Evolutionary conservation across 2,113 vertebrate species (phyloP).

Genomic region (Oxyruncus cristatus): DNA sequence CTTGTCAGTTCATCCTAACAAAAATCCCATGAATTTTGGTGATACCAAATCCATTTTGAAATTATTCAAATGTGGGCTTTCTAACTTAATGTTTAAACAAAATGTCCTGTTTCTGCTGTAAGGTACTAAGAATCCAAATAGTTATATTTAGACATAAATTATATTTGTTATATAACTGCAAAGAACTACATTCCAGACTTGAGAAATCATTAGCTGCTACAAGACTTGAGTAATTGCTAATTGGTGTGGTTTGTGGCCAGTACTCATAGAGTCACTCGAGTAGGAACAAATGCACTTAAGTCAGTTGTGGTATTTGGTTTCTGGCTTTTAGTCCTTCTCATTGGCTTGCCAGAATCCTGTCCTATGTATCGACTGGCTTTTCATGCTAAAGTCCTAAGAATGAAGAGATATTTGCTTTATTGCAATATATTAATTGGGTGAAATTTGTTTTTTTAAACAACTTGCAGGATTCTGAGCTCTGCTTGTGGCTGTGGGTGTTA

Average conservation of each 20-base stretch:
- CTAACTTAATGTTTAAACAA: not conserved
- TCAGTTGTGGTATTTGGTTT: not conserved
- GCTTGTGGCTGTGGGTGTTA: accelerated
- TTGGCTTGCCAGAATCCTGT: not conserved
- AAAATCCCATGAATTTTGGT: not conserved
- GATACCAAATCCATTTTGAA: not conserved
- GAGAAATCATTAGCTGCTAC: not conserved
- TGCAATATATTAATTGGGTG: not conserved
- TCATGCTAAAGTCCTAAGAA: not conserved
- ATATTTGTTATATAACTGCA: not conserved
- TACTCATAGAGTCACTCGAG: not conserved
- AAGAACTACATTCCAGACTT: not conserved
- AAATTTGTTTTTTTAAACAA: not conserved
- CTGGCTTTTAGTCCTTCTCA: not conserved
- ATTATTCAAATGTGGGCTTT: not conserved
- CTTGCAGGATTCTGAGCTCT: not conserved
- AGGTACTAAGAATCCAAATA: not conserved
- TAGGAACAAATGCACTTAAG: not conserved
- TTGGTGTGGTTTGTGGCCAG: not conserved
- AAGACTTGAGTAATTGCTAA: not conserved
- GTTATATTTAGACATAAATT: not conserved
- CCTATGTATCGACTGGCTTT: not conserved
- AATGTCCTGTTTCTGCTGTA: not conserved
- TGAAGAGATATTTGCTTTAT: not conserved
- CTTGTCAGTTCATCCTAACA: not conserved